Percentiles rank a stretch among this genome's conserved stretches.
These are phyloP conservation scores for Phataginus tricuspis DNA, from an alignment of 2,797 vertebrate species.

Conservation along the genomic window DNA sequence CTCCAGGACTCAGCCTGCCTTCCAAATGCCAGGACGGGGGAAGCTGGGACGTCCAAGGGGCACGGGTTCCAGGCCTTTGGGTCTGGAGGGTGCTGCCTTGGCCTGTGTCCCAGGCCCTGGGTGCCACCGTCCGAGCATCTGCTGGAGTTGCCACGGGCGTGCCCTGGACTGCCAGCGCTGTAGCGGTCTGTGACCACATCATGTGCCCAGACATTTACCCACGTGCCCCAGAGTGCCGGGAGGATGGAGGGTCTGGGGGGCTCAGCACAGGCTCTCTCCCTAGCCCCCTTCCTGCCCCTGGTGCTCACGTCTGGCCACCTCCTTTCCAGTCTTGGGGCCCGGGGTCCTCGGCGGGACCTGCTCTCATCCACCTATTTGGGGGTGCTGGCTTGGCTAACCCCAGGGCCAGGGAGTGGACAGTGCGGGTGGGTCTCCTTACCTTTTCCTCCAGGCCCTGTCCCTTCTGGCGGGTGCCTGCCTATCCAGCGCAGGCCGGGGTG, in stretches of 20 bases:
- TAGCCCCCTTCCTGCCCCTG: neutral
- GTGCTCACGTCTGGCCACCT: neutral
- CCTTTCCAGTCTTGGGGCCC: neutral
- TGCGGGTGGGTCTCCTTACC: neutral
- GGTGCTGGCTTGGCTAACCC: neutral
- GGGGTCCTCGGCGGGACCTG: neutral
- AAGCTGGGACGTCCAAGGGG: neutral
- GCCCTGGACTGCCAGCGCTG: rapidly evolving
- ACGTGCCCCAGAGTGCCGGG: rapidly evolving
- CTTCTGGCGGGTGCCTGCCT: neutral
- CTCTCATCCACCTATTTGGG: neutral
- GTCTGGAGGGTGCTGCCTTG: neutral
- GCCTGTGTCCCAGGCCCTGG: neutral
- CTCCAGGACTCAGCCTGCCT: neutral
- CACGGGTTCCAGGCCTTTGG: neutral
- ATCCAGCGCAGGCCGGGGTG: rapidly evolving
- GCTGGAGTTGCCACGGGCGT: neutral
- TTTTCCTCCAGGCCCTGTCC: neutral
- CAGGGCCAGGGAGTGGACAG: neutral
- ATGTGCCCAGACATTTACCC: neutral
- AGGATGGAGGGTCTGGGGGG: neutral
- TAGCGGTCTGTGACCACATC: neutral
- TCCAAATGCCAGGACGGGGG: neutral
- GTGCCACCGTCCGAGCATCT: neutral
- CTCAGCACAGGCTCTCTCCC: rapidly evolving